phyloP scores from a whole-genome alignment of 1,140 invertebrate genomes.

The Babylonia areolata region DNA sequence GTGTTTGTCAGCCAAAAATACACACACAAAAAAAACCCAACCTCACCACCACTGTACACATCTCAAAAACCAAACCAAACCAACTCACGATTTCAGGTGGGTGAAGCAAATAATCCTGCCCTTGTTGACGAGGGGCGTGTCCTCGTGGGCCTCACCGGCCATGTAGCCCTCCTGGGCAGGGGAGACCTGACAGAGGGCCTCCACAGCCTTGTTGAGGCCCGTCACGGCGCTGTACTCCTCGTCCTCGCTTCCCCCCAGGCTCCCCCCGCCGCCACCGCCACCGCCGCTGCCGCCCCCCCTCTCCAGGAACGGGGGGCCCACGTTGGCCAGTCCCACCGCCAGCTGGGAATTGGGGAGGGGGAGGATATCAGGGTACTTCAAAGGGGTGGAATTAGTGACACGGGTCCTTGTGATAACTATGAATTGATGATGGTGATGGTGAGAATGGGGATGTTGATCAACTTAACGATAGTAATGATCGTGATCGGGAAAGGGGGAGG shows the following conservation, averaged over 20 bases:
- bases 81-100: constrained; percentile 82
- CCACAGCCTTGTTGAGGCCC: constrained; percentile 90
- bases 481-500: no score
- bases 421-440: no score
- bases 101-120: constrained; percentile 93
- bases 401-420: no score
- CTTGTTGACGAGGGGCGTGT: constrained; percentile 79
- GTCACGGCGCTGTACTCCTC: constrained; percentile 85
- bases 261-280: background rate
- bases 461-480: no score
- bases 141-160: constrained; percentile 77
- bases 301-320: constrained; percentile 80
- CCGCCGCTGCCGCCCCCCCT: constrained; percentile 27
- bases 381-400: no score
- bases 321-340: constrained; percentile 84
- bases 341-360: constrained; percentile 76
- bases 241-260: constrained; percentile 32
- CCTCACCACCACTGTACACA: no score
- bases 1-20: no score
- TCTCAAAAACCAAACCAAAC: no score
- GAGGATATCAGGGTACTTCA: no score
- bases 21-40: no score
- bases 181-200: constrained; percentile 88
- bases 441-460: no score
- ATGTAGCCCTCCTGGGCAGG: constrained; percentile 82